These are phyloP conservation scores for Megaleporinus macrocephalus DNA, from an alignment of 2,113 vertebrate species.

Conservation along the genomic window DNA sequence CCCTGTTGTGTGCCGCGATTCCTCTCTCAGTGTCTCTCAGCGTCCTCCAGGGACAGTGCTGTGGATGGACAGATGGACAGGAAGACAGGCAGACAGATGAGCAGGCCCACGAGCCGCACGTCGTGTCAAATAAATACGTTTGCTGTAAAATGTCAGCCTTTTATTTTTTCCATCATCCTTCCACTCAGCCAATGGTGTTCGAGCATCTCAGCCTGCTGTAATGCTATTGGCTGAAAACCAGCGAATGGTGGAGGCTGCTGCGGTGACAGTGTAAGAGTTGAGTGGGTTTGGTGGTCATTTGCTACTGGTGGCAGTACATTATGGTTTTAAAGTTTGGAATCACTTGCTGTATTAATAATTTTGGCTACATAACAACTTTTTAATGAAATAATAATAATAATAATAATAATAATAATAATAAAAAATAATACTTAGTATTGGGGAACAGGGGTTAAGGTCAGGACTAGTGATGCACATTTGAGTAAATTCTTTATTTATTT, in stretches of 20 bases:
- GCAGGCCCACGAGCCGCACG: background rate
- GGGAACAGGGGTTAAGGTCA: too few species aligned
- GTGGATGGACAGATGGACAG: conserved; percentile 1
- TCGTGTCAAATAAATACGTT: conserved; percentile 48
- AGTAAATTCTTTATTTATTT: too few species aligned
- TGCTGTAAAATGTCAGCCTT: conserved; percentile 11
- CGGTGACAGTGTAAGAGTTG: conserved; percentile 1
- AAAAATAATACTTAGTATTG: too few species aligned
- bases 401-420: too few species aligned
- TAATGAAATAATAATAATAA: too few species aligned
- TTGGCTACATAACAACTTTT: too few species aligned
- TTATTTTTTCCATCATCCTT: too few species aligned
- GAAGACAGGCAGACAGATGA: background rate
- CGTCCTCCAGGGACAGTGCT: conserved; percentile 35
- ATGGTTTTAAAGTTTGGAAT: background rate
- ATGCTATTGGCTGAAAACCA: conserved; percentile 48
- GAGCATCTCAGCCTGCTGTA: conserved; percentile 58
- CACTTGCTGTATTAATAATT: too few species aligned
- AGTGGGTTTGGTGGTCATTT: background rate
- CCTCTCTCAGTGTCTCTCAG: conserved; percentile 37
- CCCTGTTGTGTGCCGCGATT: conserved; percentile 9
- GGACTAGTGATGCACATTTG: too few species aligned
- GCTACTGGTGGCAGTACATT: background rate
- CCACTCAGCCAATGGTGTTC: conserved; percentile 50
- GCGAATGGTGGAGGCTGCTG: background rate